Base-by-base conservation (phyloP, 2,888 invertebrate species). In the Heliconius aoede region DNA sequence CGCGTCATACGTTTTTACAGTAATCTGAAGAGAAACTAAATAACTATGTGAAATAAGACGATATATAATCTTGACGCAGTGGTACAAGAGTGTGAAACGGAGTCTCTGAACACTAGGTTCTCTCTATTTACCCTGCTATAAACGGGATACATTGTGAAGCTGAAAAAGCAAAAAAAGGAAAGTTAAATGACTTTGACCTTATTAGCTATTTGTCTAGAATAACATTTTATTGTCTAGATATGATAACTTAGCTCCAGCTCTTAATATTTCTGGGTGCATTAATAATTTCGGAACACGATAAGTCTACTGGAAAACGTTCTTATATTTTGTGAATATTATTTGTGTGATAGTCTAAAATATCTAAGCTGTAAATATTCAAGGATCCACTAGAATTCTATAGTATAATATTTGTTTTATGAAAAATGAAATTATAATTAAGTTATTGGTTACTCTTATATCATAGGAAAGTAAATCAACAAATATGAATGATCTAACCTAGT, bases 301-400 rank as follows among this genome's bases (percentile, higher is more conserved):
- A 62, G 30, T 62, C 62, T 62, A 62, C 21, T 21, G 62, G 62
- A 62, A 62, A 62, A 30, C 21, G 28, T 62, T 21, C 18, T 62
- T 30, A 8, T 9, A 62, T 26, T 62, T 30, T 18, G 30, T 30
- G 21, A 62, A 30, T n/a, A n/a, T n/a, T n/a, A n/a, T n/a, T n/a
- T n/a, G n/a, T n/a, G 7, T 62, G 2, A 62, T 28, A 62, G 28
- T 21, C 62, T 62, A 62, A 21, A 30, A 62, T 30, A 62, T 62
- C 62, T 30, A 9, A 62, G 21, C 21, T 30, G 7, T 61, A 28
- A 28, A 61, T 26, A 60, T 60, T 60, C 5, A 3, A 15, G 13
- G 0, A 7, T 26, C 60, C 3, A 11, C 60, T 5, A 26, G 60
- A 60, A 60, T 26, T 26, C 26, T 1, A 60, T 60, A 60, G 24